Evolutionary conservation across 2,888 invertebrate species (phyloP), one percentile per base, ranked within the genome.

Genomic region (Pheosia gnoma): DNA sequence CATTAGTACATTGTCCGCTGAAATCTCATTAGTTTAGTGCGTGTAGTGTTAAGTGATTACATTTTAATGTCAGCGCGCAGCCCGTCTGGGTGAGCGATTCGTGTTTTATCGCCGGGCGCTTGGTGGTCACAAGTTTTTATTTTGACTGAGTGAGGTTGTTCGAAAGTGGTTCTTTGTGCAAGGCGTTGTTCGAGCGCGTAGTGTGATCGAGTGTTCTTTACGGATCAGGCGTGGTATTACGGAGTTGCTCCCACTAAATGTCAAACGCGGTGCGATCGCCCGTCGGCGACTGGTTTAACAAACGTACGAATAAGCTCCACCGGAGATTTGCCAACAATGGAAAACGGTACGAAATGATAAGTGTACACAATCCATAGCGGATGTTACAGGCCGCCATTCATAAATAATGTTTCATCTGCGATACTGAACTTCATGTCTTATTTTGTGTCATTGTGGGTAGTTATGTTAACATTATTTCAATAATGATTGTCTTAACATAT

Each of bases 21-120:
- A 91, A 91, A 91, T 91, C 90, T 90, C 90, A 91, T 93, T 93
- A 90, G 87, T 89, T 83, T 85, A 82, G 88, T 90, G 90, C 89
- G 90, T 90, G 89, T 88, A 84, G 81, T 88, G 88, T 88, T 88
- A 89, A 91, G 88, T 90, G 90, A 91, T 90, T 91, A 91, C 87
- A 87, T 90, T 90, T 88, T 88, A 88, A 88, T 87, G 87, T 85
- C 77, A 71, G 75, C 81, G 80, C 78, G 78, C 76, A 77, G 75
- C 61, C 77, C 81, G 87, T 82, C 84, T 79, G 83, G 79, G 81
- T 84, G 83, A 80, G 81, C 80, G 77, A 81, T 82, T 82, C 77
- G 79, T 77, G 81, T 84, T 85, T 87, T 87, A 84, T 87, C 85
- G 80, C 81, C 82, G 77, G 81, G 72, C 77, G 71, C 69, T 64